These are phyloP conservation scores for Ageneiosus marmoratus DNA, from an alignment of 2,113 vertebrate species.

Conservation along the genomic window DNA sequence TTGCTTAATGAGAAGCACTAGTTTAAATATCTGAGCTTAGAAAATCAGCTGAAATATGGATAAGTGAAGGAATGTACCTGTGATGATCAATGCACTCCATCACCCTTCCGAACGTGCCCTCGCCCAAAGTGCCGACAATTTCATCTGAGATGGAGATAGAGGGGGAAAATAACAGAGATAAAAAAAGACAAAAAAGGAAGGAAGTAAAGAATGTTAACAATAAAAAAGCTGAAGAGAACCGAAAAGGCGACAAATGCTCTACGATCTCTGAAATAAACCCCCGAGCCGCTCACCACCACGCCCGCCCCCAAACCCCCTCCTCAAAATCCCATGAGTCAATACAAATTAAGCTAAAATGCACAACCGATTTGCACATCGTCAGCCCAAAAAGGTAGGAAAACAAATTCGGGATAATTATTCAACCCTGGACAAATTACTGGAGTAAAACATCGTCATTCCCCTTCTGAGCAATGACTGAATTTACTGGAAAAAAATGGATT, in stretches of 20 bases:
- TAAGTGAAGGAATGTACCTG: conserved; percentile 72
- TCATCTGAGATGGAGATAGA: conserved; percentile 83
- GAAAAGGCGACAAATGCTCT: conserved; percentile 20
- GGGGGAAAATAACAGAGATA: conserved; percentile 46
- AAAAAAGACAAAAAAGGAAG: conserved; percentile 37
- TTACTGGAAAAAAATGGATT: conserved; percentile 14
- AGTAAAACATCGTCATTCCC: neutral
- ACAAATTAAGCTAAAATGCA: conserved; percentile 28
- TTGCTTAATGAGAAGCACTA: neutral
- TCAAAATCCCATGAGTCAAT: neutral
- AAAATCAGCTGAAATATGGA: neutral
- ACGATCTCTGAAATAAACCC: neutral
- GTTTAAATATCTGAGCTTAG: neutral
- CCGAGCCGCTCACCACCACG: too few relatives aligned
- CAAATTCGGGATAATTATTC: conserved; percentile 27
- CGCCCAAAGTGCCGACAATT: conserved; percentile 92
- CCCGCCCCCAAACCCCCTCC: too few relatives aligned
- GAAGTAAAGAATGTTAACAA: conserved; percentile 49
- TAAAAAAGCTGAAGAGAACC: conserved; percentile 5
- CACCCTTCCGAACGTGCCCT: conserved; percentile 95
- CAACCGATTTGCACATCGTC: conserved; percentile 13
- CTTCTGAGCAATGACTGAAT: conserved; percentile 9
- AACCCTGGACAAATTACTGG: conserved; percentile 6
- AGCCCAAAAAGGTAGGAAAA: conserved; percentile 11
- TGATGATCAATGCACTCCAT: conserved; percentile 93